Evolutionary conservation across 2,888 invertebrate genomes (phyloP), one percentile per base, ranked within the genome.

Genomic region (Ormia ochracea): DNA sequence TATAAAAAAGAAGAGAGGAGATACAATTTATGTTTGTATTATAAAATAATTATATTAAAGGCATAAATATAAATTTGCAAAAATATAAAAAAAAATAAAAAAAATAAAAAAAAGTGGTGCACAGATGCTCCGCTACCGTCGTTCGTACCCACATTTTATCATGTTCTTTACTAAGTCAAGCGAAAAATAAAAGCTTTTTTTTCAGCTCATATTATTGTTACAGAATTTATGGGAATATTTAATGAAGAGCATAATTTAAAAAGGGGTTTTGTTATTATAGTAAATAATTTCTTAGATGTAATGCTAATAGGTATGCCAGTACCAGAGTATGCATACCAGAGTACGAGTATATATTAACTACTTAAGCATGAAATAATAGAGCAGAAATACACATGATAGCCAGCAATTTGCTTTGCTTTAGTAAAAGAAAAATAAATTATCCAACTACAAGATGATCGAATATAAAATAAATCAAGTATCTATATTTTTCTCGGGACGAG

Each of bases 241-340:
- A 80, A 80, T 80, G 76, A 68, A 76, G 80, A 80, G 80, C 72
- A 68, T 66, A 68, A 68, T 56, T 76, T 80, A 38, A 48, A 45
- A 78, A 73, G 54, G 48, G 73, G 69, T 54, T 59, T 75, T 58
- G 31, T 23, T 65, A 52, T 58, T 50, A 26, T 36, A 54, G 38
- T 21, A 77, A 59, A 65, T 41, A 50, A 21, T 48, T 12, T 45
- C 48, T 3, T 7, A 38, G 6, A 4, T 41, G 19, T 41, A n/a
- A n/a, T n/a, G n/a, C n/a, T n/a, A n/a, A n/a, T n/a, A n/a, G n/a
- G n/a, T n/a, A n/a, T n/a, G n/a, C n/a, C n/a, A n/a, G n/a, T n/a
- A n/a, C n/a, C n/a, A n/a, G n/a, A n/a, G n/a, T n/a, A n/a, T n/a
- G n/a, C n/a, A n/a, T n/a, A n/a, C n/a, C n/a, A n/a, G n/a, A n/a